These are phyloP conservation scores for Eidolon helvum DNA, from an alignment of 2,113 vertebrate species.

Conservation along the genomic window DNA sequence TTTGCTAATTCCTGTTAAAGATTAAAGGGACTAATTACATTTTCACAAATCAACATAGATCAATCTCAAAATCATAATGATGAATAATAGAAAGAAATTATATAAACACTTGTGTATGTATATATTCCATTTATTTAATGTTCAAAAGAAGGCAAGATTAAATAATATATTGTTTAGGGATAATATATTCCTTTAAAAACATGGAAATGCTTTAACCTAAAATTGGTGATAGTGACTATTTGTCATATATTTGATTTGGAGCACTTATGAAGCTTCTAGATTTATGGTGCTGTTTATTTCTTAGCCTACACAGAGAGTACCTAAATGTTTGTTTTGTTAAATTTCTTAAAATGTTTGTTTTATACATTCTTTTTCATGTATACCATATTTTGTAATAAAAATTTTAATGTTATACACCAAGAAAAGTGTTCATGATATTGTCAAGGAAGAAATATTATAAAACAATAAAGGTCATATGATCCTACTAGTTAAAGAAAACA, in stretches of 20 bases:
- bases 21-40: neutral
- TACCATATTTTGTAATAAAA: neutral
- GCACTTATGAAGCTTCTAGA: neutral
- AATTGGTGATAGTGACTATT: neutral
- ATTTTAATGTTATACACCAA: neutral
- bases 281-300: neutral
- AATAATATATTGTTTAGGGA: neutral
- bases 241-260: neutral
- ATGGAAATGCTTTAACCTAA: neutral
- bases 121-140: neutral
- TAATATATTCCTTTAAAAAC: neutral
- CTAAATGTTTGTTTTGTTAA: neutral
- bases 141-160: neutral
- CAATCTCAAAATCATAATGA: neutral
- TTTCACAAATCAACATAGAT: neutral
- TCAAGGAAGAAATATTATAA: neutral
- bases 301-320: neutral
- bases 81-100: neutral
- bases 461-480: neutral
- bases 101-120: neutral
- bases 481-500: neutral
- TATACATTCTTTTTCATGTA: neutral
- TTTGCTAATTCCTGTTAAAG: neutral
- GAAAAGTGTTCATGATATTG: neutral
- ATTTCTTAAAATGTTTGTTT: neutral